Conservation (phyloP, 2,888 invertebrate species). For the Cecidostiba fungosa region DNA sequence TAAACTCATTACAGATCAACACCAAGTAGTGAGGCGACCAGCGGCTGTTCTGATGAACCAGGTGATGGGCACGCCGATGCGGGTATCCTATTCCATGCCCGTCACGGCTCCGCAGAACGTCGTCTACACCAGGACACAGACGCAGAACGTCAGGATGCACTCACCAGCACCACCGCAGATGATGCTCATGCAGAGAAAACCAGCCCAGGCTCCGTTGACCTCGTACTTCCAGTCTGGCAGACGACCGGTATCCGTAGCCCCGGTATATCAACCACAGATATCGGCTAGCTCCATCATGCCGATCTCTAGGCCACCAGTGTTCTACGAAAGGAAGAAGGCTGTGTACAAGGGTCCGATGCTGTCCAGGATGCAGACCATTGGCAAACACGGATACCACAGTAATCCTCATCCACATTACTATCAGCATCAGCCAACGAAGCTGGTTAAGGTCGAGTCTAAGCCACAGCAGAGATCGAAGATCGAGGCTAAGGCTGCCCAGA, state of each 20-base stretch:
- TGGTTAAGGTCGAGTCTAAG: slow-evolving; percentile 69
- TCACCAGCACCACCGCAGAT: slow-evolving; percentile 38
- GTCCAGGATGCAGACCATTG: slow-evolving; percentile 64
- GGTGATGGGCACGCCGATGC: slow-evolving; percentile 68
- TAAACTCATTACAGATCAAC: slow-evolving; percentile 78
- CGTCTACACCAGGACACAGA: slow-evolving; percentile 39
- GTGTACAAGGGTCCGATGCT: slow-evolving; percentile 68
- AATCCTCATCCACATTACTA: slow-evolving; percentile 19
- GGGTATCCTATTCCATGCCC: slow-evolving; percentile 70
- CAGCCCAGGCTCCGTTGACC: not conserved
- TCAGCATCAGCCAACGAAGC: slow-evolving; percentile 67
- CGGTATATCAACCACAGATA: not conserved
- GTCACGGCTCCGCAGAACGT: slow-evolving; percentile 48
- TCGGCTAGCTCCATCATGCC: not conserved
- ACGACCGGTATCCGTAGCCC: slow-evolving; percentile 63
- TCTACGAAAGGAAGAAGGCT: slow-evolving; percentile 74
- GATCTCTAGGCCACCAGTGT: slow-evolving; percentile 66
- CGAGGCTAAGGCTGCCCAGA: slow-evolving; percentile 58
- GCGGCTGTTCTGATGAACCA: slow-evolving; percentile 44
- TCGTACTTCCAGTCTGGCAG: slow-evolving; percentile 49
- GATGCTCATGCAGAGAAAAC: slow-evolving; percentile 44
- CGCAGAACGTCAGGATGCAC: slow-evolving; percentile 41
- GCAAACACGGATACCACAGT: slow-evolving; percentile 27
- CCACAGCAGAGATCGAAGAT: slow-evolving; percentile 64
- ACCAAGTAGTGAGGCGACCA: slow-evolving; percentile 63